A percentile compares a stretch with the other conserved stretches of the same genome.
Evolutionary conservation across 2,113 vertebrate species (phyloP).

Genomic region (Otus sunia): DNA sequence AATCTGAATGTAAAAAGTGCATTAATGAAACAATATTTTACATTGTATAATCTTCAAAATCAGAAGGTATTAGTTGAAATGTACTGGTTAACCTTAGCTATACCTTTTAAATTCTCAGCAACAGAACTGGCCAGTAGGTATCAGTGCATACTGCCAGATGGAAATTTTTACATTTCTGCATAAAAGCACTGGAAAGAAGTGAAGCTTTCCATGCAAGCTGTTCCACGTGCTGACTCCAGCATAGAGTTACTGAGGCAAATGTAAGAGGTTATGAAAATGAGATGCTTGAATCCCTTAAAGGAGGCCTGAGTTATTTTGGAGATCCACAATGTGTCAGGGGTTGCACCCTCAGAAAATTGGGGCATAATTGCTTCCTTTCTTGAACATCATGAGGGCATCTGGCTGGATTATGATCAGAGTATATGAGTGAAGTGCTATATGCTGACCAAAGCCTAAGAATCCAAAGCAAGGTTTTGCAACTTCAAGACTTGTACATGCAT

Average conservation of each 20-base stretch:
- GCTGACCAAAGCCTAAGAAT: background rate
- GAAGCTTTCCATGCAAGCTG: background rate
- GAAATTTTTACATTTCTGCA: background rate
- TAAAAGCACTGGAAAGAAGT: background rate
- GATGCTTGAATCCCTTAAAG: background rate
- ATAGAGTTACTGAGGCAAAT: background rate
- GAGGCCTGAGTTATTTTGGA: background rate
- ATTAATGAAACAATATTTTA: background rate
- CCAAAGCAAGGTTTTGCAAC: background rate
- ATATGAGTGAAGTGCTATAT: background rate
- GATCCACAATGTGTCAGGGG: background rate
- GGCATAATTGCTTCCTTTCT: background rate
- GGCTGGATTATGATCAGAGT: background rate
- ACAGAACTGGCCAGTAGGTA: background rate
- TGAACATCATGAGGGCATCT: background rate
- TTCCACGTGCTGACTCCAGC: background rate
- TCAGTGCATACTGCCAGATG: background rate
- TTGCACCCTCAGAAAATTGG: background rate
- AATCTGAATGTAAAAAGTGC: background rate
- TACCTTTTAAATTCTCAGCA: background rate
- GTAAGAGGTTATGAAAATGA: constrained; percentile 8
- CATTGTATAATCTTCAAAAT: background rate
- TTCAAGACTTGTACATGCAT: background rate
- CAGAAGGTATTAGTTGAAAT: background rate
- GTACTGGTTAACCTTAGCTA: background rate